Percentiles rank a stretch among this genome's conserved stretches.
These are phyloP conservation scores for Otolemur garnettii DNA, from an alignment of 2,113 vertebrate species.

Conservation along the genomic window DNA sequence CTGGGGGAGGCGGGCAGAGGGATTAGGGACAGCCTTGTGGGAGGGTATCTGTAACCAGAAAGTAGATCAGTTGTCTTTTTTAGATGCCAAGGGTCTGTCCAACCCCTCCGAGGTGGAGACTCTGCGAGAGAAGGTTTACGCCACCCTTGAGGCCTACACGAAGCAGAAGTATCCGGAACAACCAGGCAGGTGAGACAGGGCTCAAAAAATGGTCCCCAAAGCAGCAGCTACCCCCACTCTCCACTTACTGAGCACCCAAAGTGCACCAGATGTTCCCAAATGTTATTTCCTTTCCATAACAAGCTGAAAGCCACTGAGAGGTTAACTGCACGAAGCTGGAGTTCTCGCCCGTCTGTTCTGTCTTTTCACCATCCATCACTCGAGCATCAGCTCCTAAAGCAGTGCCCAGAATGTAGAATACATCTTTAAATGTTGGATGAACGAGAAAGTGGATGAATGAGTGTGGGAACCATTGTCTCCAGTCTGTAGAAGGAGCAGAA, in stretches of 20 bases:
- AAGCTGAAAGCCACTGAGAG: background rate
- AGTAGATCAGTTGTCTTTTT: background rate
- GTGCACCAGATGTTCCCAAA: rapidly evolving
- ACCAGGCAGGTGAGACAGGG: slow-evolving; percentile 92
- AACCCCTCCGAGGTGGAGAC: slow-evolving; percentile 95
- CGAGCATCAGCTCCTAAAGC: rapidly evolving
- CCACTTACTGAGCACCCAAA: rapidly evolving
- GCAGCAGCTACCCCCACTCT: rapidly evolving
- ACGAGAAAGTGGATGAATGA: rapidly evolving
- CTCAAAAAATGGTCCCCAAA: rapidly evolving
- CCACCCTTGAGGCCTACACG: slow-evolving; percentile 96
- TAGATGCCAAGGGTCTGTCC: slow-evolving; percentile 97
- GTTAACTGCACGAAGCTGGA: rapidly evolving
- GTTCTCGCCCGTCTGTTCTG: background rate
- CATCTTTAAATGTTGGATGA: too few relatives aligned
- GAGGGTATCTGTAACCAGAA: background rate
- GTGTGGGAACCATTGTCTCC: background rate
- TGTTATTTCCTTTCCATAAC: too few relatives aligned
- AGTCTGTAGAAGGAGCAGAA: background rate
- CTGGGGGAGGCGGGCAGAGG: rapidly evolving
- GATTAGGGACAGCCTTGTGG: background rate
- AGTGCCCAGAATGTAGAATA: rapidly evolving
- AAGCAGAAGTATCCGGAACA: slow-evolving; percentile 98
- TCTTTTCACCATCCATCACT: rapidly evolving
- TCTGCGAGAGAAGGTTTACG: slow-evolving; percentile 96